Evolutionary conservation across 2,888 invertebrate species (phyloP).

Genomic region (Periphyllus acericola): DNA sequence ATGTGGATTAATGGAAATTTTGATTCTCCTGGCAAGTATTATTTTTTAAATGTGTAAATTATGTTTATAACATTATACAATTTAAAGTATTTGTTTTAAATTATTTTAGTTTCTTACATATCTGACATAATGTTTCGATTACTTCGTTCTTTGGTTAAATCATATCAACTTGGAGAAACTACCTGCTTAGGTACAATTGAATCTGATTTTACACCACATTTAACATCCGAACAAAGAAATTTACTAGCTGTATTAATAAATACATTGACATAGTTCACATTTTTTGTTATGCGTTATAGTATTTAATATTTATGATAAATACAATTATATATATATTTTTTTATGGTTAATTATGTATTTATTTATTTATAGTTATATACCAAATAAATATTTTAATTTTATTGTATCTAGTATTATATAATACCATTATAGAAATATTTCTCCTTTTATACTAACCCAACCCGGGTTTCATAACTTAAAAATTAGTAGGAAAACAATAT

Average conservation of each 20-base stretch:
- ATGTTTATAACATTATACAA: neutral
- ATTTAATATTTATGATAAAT: neutral
- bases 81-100: neutral
- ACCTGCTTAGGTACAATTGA: conserved; percentile 53
- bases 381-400: too few species aligned
- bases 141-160: conserved; percentile 51
- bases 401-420: too few species aligned
- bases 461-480: too few species aligned
- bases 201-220: conserved; percentile 53
- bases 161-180: conserved; percentile 55
- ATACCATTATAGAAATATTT: too few species aligned
- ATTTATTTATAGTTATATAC: too few species aligned
- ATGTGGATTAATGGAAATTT: conserved; percentile 61
- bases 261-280: conserved; percentile 30
- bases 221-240: conserved; percentile 53
- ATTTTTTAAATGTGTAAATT: neutral
- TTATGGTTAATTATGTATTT: too few species aligned
- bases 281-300: neutral
- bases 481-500: too few species aligned
- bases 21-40: conserved; percentile 52
- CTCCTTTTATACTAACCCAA: too few species aligned
- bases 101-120: conserved; percentile 49
- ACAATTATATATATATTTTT: neutral
- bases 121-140: conserved; percentile 51
- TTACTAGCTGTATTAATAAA: conserved; percentile 56